Percentiles rank a stretch among this genome's conserved stretches.
phyloP scores from a whole-genome alignment of 1,140 invertebrate species.

The Copidosoma floridanum region DNA sequence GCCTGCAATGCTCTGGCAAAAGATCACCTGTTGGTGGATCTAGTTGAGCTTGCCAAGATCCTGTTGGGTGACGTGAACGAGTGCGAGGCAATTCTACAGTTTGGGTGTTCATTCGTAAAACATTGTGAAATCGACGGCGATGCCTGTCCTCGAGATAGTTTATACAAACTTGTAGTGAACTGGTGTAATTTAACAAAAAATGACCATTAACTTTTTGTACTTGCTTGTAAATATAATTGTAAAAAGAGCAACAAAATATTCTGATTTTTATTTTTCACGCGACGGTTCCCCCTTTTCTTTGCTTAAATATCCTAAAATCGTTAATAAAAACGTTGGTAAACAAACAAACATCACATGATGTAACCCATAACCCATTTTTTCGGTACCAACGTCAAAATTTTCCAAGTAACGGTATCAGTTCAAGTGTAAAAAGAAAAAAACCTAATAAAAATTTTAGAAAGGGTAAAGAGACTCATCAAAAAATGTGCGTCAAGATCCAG shows the following conservation, averaged over 20 bases:
- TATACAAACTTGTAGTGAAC: slow-evolving; percentile 3
- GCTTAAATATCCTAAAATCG: too few species aligned
- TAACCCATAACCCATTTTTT: too few species aligned
- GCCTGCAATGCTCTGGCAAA: slow-evolving; percentile 28
- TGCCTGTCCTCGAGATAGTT: not conserved
- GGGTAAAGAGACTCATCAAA: too few species aligned
- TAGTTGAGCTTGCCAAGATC: slow-evolving; percentile 30
- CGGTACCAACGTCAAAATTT: too few species aligned
- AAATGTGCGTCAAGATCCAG: too few species aligned
- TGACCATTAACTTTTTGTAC: not conserved
- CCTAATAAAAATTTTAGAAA: too few species aligned
- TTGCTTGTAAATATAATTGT: slow-evolving; percentile 11
- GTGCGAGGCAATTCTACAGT: slow-evolving; percentile 37
- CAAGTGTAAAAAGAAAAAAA: too few species aligned
- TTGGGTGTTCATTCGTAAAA: slow-evolving; percentile 39
- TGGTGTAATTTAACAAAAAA: slow-evolving; percentile 8
- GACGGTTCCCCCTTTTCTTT: too few species aligned
- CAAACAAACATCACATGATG: too few species aligned
- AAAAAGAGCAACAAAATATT: slow-evolving; percentile 6
- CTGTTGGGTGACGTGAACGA: slow-evolving; percentile 33
- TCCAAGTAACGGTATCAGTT: too few species aligned
- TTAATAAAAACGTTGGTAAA: too few species aligned
- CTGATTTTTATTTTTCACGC: not conserved
- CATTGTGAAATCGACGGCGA: not conserved
- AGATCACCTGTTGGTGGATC: slow-evolving; percentile 27